Evolutionary conservation across 2,888 invertebrate species (phyloP).

Genomic region (Tinea trinotella): DNA sequence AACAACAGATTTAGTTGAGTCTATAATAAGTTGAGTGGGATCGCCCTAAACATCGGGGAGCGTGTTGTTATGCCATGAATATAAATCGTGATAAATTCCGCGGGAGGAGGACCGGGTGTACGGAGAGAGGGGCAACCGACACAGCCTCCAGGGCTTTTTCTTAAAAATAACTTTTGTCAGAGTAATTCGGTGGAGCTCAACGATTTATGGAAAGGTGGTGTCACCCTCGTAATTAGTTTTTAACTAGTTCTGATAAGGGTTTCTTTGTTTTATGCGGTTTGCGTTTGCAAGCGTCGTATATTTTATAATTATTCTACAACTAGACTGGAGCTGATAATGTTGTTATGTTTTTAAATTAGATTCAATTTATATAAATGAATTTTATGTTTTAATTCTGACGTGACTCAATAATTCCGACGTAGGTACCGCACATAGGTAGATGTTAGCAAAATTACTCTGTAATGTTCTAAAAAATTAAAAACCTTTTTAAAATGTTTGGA

Average conservation of each 20-base stretch:
- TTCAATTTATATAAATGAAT: too few species aligned
- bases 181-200: conserved; percentile 64
- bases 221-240: conserved; percentile 72
- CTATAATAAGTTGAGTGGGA: conserved; percentile 29
- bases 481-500: not conserved
- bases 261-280: conserved; percentile 37
- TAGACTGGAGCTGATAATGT: too few species aligned
- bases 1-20: conserved; percentile 17
- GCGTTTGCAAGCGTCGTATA: conserved; percentile 23
- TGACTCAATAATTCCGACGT: too few species aligned
- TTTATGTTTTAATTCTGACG: too few species aligned
- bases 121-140: conserved; percentile 31
- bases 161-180: conserved; percentile 73
- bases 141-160: conserved; percentile 68
- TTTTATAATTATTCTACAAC: not conserved
- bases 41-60: conserved; percentile 57
- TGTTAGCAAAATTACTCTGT: not conserved
- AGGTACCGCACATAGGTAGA: too few species aligned
- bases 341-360: too few species aligned
- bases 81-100: conserved; percentile 76
- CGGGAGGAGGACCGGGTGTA: conserved; percentile 33
- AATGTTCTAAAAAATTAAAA: conserved; percentile 2
- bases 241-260: conserved; percentile 73
- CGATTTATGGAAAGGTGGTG: conserved; percentile 71
- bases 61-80: conserved; percentile 72